Conservation (phyloP, 2,797 vertebrate genomes). For the Limosa lapponica region DNA sequence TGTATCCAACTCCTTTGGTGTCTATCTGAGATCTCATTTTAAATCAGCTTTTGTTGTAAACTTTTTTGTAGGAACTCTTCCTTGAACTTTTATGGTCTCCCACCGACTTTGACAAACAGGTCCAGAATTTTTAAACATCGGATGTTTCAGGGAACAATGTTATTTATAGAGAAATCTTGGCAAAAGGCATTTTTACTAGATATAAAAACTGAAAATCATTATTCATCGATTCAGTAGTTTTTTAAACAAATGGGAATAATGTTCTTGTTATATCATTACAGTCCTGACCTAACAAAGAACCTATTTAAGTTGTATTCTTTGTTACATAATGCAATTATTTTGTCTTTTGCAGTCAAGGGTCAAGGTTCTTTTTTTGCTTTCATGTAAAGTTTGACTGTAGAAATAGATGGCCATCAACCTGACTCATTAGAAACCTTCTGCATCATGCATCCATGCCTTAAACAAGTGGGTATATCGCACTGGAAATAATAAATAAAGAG, state of each 20-base stretch:
- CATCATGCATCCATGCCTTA: neutral
- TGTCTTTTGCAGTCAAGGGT: neutral
- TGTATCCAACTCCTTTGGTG: neutral
- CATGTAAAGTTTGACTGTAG: neutral
- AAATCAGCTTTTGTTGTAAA: neutral
- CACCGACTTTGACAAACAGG: neutral
- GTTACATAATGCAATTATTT: neutral
- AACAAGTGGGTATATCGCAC: neutral
- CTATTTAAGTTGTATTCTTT: neutral
- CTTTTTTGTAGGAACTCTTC: neutral
- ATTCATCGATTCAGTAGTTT: neutral
- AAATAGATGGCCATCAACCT: neutral
- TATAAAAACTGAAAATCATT: neutral
- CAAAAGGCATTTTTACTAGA: neutral
- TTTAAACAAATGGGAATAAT: neutral
- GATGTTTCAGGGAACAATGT: neutral
- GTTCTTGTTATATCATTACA: neutral
- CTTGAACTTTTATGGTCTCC: neutral
- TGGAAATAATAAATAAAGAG: neutral
- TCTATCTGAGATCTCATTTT: neutral
- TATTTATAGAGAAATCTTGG: neutral
- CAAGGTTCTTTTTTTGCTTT: neutral
- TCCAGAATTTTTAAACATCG: neutral
- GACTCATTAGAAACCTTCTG: neutral
- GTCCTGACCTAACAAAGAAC: neutral